Conservation (phyloP, 2,888 invertebrate genomes). For the Archips crataeganus region DNA sequence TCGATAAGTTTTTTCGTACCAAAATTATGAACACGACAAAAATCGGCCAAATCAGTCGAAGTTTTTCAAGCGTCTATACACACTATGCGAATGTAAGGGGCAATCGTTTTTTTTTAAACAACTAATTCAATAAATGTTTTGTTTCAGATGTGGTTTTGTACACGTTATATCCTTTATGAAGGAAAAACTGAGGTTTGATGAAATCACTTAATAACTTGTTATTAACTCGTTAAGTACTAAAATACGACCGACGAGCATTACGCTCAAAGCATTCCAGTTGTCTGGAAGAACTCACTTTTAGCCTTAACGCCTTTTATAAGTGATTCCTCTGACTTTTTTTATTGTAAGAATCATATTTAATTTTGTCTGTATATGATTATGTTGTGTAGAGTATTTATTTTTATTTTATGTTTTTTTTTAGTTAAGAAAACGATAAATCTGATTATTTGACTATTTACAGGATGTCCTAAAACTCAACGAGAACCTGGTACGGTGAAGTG, state of each 20-base stretch:
- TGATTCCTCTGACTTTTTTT: neutral
- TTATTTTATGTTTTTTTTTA: neutral
- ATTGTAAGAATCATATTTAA: neutral
- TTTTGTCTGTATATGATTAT: neutral
- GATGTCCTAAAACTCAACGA: too few relatives aligned
- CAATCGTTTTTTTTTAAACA: too few relatives aligned
- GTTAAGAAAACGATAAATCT: neutral
- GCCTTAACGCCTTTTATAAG: neutral
- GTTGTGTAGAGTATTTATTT: neutral
- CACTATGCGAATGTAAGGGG: too few relatives aligned
- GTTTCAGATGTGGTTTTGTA: conserved; percentile 66
- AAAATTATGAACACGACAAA: too few relatives aligned
- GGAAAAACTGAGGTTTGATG: neutral
- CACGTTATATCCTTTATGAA: conserved; percentile 59
- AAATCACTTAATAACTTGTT: neutral
- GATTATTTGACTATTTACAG: neutral
- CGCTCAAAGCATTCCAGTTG: neutral
- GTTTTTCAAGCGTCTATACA: too few relatives aligned
- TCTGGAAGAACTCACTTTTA: neutral
- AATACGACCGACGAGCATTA: neutral
- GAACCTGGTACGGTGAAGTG: too few relatives aligned
- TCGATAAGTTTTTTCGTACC: too few relatives aligned
- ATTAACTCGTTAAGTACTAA: neutral
- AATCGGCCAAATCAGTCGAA: too few relatives aligned
- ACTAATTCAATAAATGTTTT: conserved; percentile 28